Evolutionary conservation across 2,888 invertebrate species (phyloP).

Genomic region (Volucella zonaria): DNA sequence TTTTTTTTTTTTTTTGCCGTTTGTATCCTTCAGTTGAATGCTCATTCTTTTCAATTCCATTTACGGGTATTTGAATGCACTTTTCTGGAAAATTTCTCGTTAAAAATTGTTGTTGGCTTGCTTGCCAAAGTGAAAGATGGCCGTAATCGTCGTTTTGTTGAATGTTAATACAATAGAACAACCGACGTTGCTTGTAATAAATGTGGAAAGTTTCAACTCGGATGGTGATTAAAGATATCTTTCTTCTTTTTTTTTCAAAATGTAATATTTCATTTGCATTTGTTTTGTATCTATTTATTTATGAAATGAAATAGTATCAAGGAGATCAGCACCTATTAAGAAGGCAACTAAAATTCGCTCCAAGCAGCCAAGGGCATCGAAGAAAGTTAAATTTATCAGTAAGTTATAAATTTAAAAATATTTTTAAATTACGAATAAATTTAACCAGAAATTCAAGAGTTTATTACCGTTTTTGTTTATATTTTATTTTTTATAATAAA

Average conservation of each 20-base stretch:
- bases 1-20: background rate
- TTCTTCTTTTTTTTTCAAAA: background rate
- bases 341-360: constrained; percentile 92
- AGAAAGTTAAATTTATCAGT: constrained; percentile 96
- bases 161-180: background rate
- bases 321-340: constrained; percentile 88
- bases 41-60: constrained; percentile 31
- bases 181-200: background rate
- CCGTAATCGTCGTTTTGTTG: background rate
- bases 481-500: too few species aligned
- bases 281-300: constrained; percentile 24
- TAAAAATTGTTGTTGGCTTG: constrained; percentile 21
- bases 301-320: constrained; percentile 77
- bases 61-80: constrained; percentile 48
- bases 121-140: background rate
- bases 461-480: background rate
- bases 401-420: constrained; percentile 84
- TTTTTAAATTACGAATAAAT: background rate
- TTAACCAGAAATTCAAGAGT: background rate
- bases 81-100: constrained; percentile 53
- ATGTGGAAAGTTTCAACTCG: constrained; percentile 55
- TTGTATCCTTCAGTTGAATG: background rate
- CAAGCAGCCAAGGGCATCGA: constrained; percentile 88
- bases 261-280: constrained; percentile 29
- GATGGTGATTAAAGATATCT: constrained; percentile 7